phyloP scores from a whole-genome alignment of 2,113 vertebrate genomes.

The Mesembrinibis cayennensis region DNA sequence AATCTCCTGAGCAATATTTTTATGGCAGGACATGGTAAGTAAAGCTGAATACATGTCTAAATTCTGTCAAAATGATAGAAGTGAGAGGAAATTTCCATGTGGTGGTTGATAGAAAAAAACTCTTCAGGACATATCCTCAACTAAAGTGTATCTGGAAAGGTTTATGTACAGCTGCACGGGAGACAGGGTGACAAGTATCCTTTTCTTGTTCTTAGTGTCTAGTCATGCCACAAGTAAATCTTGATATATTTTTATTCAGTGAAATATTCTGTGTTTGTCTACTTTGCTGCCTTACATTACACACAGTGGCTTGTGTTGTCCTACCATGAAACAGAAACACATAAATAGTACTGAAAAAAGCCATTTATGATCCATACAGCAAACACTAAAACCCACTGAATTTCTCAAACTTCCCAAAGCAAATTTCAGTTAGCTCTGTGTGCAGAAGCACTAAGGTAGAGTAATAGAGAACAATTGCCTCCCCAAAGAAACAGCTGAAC shows the following conservation, averaged over 20 bases:
- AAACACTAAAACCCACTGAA: not conserved
- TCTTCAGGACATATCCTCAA: not conserved
- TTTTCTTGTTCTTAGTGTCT: not conserved
- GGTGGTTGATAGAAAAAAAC: not conserved
- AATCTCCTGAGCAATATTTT: not conserved
- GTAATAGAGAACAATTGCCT: not conserved
- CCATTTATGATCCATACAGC: not conserved
- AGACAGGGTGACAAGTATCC: not conserved
- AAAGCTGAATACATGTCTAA: not conserved
- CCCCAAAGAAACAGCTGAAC: not conserved
- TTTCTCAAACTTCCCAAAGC: not conserved
- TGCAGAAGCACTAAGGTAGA: not conserved
- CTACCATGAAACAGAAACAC: not conserved
- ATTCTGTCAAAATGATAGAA: not conserved
- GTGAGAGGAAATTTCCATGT: not conserved
- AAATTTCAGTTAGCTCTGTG: not conserved
- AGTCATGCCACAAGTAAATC: not conserved
- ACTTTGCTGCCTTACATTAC: not conserved
- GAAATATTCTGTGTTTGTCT: not conserved
- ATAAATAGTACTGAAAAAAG: not conserved
- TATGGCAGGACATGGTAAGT: not conserved
- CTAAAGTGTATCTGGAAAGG: not conserved
- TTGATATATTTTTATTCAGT: not conserved
- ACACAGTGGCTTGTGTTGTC: not conserved
- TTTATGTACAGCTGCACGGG: not conserved